Percentiles rank a stretch among this genome's conserved stretches.
phyloP scores from a whole-genome alignment of 2,888 invertebrate genomes.

The Oegoconia quadripuncta region DNA sequence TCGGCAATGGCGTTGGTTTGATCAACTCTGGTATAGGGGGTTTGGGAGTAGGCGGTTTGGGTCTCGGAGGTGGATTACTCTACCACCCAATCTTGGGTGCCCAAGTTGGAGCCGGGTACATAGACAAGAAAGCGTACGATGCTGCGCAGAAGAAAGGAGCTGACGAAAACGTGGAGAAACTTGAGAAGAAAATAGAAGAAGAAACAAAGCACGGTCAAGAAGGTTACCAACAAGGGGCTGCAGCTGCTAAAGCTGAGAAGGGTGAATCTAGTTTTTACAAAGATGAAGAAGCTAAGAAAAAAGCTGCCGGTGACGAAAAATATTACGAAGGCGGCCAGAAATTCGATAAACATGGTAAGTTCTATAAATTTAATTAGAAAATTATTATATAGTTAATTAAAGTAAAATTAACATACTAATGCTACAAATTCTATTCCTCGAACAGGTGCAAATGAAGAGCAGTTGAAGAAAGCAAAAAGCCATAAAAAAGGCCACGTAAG shows the following conservation, averaged over 20 bases:
- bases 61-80: slow-evolving; percentile 47
- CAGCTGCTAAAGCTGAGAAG: slow-evolving; percentile 76
- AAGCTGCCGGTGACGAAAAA: slow-evolving; percentile 79
- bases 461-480: slow-evolving; percentile 75
- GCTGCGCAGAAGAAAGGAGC: slow-evolving; percentile 78
- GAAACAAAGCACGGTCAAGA: slow-evolving; percentile 77
- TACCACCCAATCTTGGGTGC: slow-evolving; percentile 60
- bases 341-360: slow-evolving; percentile 76
- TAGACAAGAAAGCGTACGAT: slow-evolving; percentile 78
- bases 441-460: slow-evolving; percentile 73
- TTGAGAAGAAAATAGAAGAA: slow-evolving; percentile 76
- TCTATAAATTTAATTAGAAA: background rate
- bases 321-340: slow-evolving; percentile 79
- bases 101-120: slow-evolving; percentile 68
- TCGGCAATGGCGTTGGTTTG: slow-evolving; percentile 41
- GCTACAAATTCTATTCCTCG: background rate
- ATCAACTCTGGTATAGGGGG: slow-evolving; percentile 54
- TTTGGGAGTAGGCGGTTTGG: slow-evolving; percentile 46
- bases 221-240: slow-evolving; percentile 76
- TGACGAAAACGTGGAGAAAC: slow-evolving; percentile 74
- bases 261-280: slow-evolving; percentile 74
- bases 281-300: slow-evolving; percentile 78
- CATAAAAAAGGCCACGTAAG: slow-evolving; percentile 82
- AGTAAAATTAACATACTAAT: background rate
- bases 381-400: background rate